Conservation (phyloP, 2,888 invertebrate genomes). For the Chironomus tentans region DNA sequence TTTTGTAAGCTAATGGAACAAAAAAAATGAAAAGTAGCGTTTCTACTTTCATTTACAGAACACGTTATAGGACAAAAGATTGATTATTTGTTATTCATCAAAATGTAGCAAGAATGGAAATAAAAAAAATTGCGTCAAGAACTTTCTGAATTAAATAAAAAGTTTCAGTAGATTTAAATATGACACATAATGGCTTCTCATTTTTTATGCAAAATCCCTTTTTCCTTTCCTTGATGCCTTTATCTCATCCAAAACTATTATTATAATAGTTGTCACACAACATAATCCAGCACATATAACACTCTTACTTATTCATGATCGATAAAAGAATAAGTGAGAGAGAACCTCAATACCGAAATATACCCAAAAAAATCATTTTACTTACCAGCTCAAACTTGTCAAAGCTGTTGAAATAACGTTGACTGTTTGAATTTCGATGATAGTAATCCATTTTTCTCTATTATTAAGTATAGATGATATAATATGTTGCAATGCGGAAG, state of each 20-base stretch:
- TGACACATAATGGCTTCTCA: background rate
- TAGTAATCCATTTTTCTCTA: constrained; percentile 23
- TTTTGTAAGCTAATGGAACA: too few relatives aligned
- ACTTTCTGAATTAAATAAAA: too few relatives aligned
- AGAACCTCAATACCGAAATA: background rate
- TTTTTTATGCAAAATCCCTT: too few relatives aligned
- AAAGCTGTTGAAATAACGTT: constrained; percentile 14
- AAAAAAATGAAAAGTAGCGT: background rate
- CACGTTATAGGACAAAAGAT: background rate
- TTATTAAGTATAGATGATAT: background rate
- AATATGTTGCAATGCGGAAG: background rate
- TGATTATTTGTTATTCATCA: background rate
- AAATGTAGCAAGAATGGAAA: background rate
- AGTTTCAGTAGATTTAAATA: background rate
- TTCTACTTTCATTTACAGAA: background rate
- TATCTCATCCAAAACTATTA: too few relatives aligned
- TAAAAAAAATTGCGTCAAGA: background rate
- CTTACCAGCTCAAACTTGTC: constrained; percentile 25
- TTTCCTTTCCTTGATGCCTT: too few relatives aligned
- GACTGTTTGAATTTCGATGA: constrained; percentile 18
- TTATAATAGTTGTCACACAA: too few relatives aligned
- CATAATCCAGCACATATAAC: too few relatives aligned
- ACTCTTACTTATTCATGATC: too few relatives aligned
- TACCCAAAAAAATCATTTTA: background rate
- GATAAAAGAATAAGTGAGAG: too few relatives aligned